phyloP scores from a whole-genome alignment of 2,888 invertebrate species.

The Hirtodrosophila trivittata region DNA sequence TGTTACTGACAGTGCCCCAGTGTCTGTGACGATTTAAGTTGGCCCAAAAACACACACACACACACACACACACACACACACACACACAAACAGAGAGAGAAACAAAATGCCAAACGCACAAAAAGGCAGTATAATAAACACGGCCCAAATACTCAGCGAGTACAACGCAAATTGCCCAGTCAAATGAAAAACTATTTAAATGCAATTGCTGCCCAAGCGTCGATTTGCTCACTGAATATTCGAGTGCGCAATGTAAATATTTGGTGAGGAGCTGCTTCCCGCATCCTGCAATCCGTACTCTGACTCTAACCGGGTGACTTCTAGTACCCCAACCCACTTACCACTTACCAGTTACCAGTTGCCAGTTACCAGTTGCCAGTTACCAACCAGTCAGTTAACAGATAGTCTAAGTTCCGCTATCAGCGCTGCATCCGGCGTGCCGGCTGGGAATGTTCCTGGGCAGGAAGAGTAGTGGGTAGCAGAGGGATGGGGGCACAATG shows the following conservation, averaged over 20 bases:
- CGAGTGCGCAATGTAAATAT: constrained; percentile 57
- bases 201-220: constrained; percentile 73
- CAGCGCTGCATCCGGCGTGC: constrained; percentile 55
- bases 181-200: constrained; percentile 77
- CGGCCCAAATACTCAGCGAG: constrained; percentile 17
- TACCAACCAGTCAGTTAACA: constrained; percentile 44
- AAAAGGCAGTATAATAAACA: constrained; percentile 51
- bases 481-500: constrained; percentile 2
- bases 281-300: not conserved
- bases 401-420: constrained; percentile 71
- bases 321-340: not conserved
- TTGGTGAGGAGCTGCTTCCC: constrained; percentile 25
- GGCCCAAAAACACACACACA: constrained; percentile 5
- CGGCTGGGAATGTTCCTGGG: constrained; percentile 7
- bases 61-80: constrained; percentile 1
- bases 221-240: constrained; percentile 76
- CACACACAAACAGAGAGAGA: not conserved
- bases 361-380: no score
- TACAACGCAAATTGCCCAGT: constrained; percentile 63
- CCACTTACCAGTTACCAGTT: constrained; percentile 54
- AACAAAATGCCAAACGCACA: constrained; percentile 51
- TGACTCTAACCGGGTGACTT: no score
- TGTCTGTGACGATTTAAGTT: constrained; percentile 16
- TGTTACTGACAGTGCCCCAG: constrained; percentile 50
- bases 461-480: no score